phyloP scores from a whole-genome alignment of 2,797 vertebrate species.

The Pantherophis vulpinus region DNA sequence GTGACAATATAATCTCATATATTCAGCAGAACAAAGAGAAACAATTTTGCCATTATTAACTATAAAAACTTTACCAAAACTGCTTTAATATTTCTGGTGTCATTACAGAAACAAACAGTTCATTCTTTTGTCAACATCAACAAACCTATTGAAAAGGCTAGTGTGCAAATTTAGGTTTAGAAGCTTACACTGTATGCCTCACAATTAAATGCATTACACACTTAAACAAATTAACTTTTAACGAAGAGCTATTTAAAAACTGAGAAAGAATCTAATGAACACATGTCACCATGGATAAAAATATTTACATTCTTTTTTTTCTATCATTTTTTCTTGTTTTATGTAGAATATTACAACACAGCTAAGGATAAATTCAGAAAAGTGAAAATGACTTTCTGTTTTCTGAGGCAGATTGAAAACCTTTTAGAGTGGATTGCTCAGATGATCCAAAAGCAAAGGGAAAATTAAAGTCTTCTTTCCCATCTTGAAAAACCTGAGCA shows the following conservation, averaged over 20 bases:
- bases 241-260: neutral
- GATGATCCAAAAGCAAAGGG: slow-evolving; percentile 74
- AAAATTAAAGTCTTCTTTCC: slow-evolving; percentile 75
- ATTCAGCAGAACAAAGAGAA: neutral
- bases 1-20: neutral
- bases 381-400: slow-evolving; percentile 69
- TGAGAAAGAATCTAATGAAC: neutral
- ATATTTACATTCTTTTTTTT: slow-evolving; percentile 27
- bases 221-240: slow-evolving; percentile 31
- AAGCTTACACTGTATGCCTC: slow-evolving; percentile 4
- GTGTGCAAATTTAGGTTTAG: slow-evolving; percentile 3
- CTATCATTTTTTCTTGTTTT: slow-evolving; percentile 14
- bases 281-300: slow-evolving; percentile 24
- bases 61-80: neutral
- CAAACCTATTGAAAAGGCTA: slow-evolving; percentile 3
- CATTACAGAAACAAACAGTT: slow-evolving; percentile 20
- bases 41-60: neutral
- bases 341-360: slow-evolving; percentile 54
- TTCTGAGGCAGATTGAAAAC: slow-evolving; percentile 68
- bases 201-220: neutral
- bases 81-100: neutral
- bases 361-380: slow-evolving; percentile 68
- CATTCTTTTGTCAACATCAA: slow-evolving; percentile 2
- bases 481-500: slow-evolving; percentile 69
- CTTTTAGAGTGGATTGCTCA: slow-evolving; percentile 63